Evolutionary conservation across 2,113 vertebrate species (phyloP).

Genomic region (Oreochromis niloticus): DNA sequence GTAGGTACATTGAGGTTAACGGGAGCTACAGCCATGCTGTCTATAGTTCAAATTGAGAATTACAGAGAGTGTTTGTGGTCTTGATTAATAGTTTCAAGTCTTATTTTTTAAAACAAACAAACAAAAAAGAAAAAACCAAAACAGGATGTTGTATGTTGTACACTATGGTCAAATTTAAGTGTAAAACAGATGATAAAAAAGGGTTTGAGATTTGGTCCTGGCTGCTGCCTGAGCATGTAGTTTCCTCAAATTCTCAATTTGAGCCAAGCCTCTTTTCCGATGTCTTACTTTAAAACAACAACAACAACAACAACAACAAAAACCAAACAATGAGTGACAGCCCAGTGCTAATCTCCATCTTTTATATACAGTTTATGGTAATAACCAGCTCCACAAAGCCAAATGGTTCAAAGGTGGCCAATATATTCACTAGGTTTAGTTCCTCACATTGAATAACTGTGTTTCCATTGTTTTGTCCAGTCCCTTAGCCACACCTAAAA

Average conservation of each 20-base stretch:
- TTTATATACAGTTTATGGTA: background rate
- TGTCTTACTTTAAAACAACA: background rate
- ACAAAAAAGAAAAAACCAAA: background rate
- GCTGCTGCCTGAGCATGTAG: background rate
- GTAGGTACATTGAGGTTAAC: background rate
- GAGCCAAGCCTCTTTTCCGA: background rate
- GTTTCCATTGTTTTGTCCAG: slow-evolving; percentile 39
- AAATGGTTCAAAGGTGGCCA: background rate
- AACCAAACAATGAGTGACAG: background rate
- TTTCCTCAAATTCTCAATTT: background rate
- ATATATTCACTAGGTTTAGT: background rate
- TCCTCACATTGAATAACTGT: background rate
- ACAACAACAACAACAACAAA: background rate
- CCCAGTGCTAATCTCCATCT: background rate
- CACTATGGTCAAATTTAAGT: background rate
- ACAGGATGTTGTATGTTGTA: background rate
- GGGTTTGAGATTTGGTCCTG: background rate
- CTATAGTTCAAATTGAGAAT: background rate
- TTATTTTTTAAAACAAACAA: background rate
- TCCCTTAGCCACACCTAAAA: background rate
- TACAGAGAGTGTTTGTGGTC: background rate
- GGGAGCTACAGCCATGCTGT: background rate
- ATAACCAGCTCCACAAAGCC: background rate
- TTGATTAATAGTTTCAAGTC: background rate
- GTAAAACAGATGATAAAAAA: background rate